Evolutionary conservation across 2,888 invertebrate species (phyloP), one percentile per base, ranked within the genome.

Genomic region (Trypoxylon attenuatum): DNA sequence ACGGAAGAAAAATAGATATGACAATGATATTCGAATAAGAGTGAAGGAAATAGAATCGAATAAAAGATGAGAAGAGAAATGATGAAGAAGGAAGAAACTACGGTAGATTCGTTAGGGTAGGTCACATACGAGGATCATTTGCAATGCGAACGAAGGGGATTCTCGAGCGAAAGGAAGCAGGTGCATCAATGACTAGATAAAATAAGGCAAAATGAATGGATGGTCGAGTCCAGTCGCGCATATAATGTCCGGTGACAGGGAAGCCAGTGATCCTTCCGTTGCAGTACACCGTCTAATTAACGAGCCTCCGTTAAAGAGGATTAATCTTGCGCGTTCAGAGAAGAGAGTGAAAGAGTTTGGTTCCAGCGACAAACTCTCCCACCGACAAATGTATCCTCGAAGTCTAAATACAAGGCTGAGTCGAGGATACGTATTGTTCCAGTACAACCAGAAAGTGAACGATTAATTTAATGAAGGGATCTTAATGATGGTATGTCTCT

Each of bases 271-370:
- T 25, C 25, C 56, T 61, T 60, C 63, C 69, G 53, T 67, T 59
- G 54, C 60, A 56, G 53, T 47, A 67, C 22, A 10, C 10, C 60
- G 53, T 74, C 69, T 79, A 78, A 79, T 78, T 80, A 81, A 81
- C 76, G 76, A 78, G 74, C 72, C 59, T 66, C 73, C 73, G 77
- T 79, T 74, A 79, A 80, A 75, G 73, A 69, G 73, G 71, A 79
- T 78, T 76, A 74, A 81, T 78, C 75, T 50, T 8, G 41, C 55
- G 39, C 52, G 51, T 43, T 21, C 29, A 54, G 13, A 55, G 29
- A 38, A 22, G 15, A 49, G 66, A 2, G 27, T n/a, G n/a, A n/a
- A n/a, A n/a, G n/a, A n/a, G n/a, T n/a, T n/a, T 33, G 33, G 33
- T 13, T 18, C 2, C 0, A 15, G 10, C 8, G 19, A 25, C 18